These are phyloP conservation scores for Acropora tenuis DNA, from an alignment of 64 coral and sea anemone genomes.

Conservation along the genomic window DNA sequence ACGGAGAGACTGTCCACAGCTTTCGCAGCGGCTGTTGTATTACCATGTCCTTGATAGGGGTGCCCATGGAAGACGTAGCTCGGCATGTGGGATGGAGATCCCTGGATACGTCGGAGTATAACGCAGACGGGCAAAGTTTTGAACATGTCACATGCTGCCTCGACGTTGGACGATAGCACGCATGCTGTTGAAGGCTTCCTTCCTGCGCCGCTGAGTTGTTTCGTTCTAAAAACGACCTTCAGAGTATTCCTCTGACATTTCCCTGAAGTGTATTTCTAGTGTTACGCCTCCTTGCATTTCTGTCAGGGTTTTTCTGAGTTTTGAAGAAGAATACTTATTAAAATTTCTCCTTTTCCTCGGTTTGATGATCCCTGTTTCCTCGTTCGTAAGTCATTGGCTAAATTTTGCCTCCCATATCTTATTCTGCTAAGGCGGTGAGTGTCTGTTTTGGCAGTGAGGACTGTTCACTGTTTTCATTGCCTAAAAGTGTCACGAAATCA, in stretches of 20 bases:
- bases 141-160: not conserved
- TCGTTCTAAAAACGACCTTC: no score
- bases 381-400: not conserved
- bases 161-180: not conserved
- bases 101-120: constrained; percentile 2
- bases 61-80: constrained; percentile 1
- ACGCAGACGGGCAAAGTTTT: constrained; percentile 8
- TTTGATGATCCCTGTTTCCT: no score
- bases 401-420: not conserved
- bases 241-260: no score
- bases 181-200: no score
- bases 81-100: not conserved
- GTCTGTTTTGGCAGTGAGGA: not conserved
- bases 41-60: not conserved
- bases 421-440: not conserved
- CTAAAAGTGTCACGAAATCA: no score
- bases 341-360: no score
- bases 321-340: no score
- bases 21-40: no score
- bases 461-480: not conserved
- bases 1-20: constrained; percentile 21
- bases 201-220: no score
- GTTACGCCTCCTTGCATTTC: not conserved
- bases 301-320: not conserved
- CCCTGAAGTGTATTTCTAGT: not conserved